Evolutionary conservation across 30 jellyfish, hydroid and myxozoan species (phyloP), one percentile per base, ranked within the genome.

Genomic region (Hydractinia echinata): DNA sequence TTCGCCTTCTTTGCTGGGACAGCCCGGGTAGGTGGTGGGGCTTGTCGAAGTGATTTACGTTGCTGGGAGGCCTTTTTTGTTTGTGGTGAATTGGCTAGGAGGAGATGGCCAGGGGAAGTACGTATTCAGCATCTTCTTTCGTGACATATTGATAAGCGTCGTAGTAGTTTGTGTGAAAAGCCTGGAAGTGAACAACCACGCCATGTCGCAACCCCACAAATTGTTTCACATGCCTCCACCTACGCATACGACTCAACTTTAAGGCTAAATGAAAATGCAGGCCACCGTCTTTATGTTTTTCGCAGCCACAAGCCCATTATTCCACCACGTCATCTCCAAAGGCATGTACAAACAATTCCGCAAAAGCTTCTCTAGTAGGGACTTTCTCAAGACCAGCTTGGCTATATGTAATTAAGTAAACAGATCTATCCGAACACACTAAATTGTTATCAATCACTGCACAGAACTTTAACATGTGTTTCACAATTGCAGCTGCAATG

Each of bases 61-160:
- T 51, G 87, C 48, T 70, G 21, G 71, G 30, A 39, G n/a, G 92
- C 92, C 60, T 30, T 76, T 83, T 5, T 73, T 53, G 76, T 18
- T 15, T 66, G 67, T 62, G 58, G 74, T 58, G 92, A 73, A 55
- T 61, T 76, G 58, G 92, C 87, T 84, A 15, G 5, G 92, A 87
- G 83, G 74, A 87, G 54, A 49, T 68, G 53, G 55, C 13, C 48
- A 61, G 60, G 61, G 74, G 92, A 71, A 55, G 66, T 1, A 79
- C 92, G 11, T 73, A 0, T 10, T 61, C n/a, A n/a, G n/a, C 30
- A 66, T 84, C 87, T 61, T 39, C 56, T 55, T 84, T 76, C 44
- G 68, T 39, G 6, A 76, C 82, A 68, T 84, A 84, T 52, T 77
- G 52, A 66, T 73, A 84, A 15, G 85, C 90, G 9, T 79, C 55